Conservation (phyloP, 2,797 vertebrate genomes). For the Bucorvus abyssinicus region DNA sequence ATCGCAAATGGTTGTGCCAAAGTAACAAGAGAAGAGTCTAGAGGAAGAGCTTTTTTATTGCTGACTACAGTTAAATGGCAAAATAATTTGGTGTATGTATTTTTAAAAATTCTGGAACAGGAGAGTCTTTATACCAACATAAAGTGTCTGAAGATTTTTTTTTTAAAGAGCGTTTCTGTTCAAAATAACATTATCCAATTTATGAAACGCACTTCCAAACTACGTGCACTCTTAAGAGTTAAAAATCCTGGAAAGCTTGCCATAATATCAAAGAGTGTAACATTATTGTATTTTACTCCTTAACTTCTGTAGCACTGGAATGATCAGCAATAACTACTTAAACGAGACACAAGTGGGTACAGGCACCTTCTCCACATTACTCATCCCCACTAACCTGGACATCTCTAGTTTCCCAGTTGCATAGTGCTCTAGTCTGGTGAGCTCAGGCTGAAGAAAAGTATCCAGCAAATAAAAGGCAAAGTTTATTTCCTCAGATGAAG, state of each 20-base stretch:
- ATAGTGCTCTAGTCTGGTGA: conserved; percentile 85
- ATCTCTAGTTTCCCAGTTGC: conserved; percentile 87
- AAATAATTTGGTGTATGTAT: not conserved
- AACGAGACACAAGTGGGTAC: not conserved
- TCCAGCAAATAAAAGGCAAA: conserved; percentile 91
- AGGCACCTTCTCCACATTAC: not conserved
- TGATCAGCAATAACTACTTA: not conserved
- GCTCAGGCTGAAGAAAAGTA: conserved; percentile 91
- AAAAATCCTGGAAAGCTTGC: not conserved
- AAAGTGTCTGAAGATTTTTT: not conserved
- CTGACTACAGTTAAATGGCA: not conserved
- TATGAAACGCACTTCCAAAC: not conserved
- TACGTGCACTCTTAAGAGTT: not conserved
- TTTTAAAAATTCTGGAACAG: not conserved
- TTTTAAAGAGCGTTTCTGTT: not conserved
- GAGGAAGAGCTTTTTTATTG: not conserved
- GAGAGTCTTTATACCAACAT: not conserved
- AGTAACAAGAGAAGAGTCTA: not conserved
- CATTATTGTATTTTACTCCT: not conserved
- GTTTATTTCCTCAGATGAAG: conserved; percentile 85
- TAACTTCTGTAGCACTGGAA: not conserved
- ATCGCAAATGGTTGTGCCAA: not conserved
- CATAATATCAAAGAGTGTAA: not conserved
- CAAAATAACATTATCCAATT: not conserved
- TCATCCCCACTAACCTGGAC: conserved; percentile 79